Conservation (phyloP, 2,888 invertebrate genomes). For the Drosophila mimetica region DNA sequence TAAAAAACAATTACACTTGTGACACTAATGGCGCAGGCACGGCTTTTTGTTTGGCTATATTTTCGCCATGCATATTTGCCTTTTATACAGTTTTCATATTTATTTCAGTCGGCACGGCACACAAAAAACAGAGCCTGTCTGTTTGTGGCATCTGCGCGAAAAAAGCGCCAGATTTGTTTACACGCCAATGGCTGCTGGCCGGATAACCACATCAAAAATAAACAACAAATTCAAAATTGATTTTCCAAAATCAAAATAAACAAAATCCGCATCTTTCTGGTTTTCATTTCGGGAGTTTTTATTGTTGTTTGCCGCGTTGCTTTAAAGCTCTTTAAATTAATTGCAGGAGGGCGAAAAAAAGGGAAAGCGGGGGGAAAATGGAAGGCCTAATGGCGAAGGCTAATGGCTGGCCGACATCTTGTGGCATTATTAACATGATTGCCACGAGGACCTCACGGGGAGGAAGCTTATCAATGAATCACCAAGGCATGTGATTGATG, state of each 20-base stretch:
- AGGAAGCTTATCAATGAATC: slow-evolving; percentile 77
- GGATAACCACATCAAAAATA: slow-evolving; percentile 77
- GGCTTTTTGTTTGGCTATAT: neutral
- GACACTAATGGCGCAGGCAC: slow-evolving; percentile 59
- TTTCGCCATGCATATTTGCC: slow-evolving; percentile 45
- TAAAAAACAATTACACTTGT: slow-evolving; percentile 79
- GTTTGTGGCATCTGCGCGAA: slow-evolving; percentile 64
- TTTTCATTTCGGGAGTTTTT: slow-evolving; percentile 41
- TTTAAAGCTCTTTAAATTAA: slow-evolving; percentile 44
- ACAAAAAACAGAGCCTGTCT: slow-evolving; percentile 44
- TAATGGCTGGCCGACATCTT: slow-evolving; percentile 58
- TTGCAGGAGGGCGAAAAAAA: slow-evolving; percentile 18
- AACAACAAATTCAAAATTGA: slow-evolving; percentile 71
- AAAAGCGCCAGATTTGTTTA: slow-evolving; percentile 70
- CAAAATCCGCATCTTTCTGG: slow-evolving; percentile 52
- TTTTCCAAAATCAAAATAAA: slow-evolving; percentile 73
- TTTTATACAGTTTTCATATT: slow-evolving; percentile 31
- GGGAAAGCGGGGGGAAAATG: neutral
- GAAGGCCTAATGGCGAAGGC: slow-evolving; percentile 28
- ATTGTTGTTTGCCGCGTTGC: slow-evolving; percentile 19
- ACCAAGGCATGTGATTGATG: slow-evolving; percentile 79
- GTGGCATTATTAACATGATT: slow-evolving; percentile 72
- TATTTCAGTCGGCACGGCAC: slow-evolving; percentile 3
- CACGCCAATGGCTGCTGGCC: slow-evolving; percentile 47
- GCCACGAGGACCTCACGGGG: slow-evolving; percentile 45